Percentiles rank a stretch among this genome's conserved stretches.
phyloP scores from a whole-genome alignment of 2,888 invertebrate species.

The Apamea anceps region DNA sequence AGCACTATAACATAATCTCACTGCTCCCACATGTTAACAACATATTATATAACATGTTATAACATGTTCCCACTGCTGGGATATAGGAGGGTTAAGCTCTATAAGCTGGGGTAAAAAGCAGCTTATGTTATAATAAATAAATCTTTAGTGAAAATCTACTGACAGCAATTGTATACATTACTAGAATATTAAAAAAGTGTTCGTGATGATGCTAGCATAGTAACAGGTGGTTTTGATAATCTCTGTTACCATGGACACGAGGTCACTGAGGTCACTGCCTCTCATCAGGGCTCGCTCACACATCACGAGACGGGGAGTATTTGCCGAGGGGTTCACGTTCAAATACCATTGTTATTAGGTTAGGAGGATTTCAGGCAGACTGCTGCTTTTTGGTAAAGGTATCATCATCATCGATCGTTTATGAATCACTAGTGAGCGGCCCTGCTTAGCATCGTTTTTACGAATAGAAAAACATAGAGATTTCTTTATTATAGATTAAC shows the following conservation, averaged over 20 bases:
- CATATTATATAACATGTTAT: too few relatives aligned
- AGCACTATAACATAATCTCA: too few relatives aligned
- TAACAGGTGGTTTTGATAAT: background rate
- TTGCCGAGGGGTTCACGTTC: background rate
- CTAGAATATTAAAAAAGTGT: background rate
- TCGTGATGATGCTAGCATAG: background rate
- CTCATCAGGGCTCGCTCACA: slow-evolving; percentile 3
- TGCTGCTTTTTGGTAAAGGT: background rate
- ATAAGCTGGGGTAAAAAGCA: too few relatives aligned
- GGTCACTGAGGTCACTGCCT: slow-evolving; percentile 13
- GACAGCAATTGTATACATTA: background rate
- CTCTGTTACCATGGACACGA: slow-evolving; percentile 9
- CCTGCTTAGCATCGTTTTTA: background rate
- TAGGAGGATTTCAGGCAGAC: background rate
- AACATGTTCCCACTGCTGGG: too few relatives aligned
- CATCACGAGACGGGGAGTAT: background rate
- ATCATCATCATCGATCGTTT: background rate
- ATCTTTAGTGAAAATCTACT: background rate
- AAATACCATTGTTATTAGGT: slow-evolving; percentile 9
- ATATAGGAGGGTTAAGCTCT: background rate
- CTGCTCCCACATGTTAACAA: too few relatives aligned
- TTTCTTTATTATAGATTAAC: background rate
- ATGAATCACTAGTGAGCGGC: background rate
- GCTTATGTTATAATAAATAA: background rate
- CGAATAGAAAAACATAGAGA: background rate